Percentiles rank a stretch among this genome's conserved stretches.
These are phyloP conservation scores for Eidolon helvum DNA, from an alignment of 2,113 vertebrate genomes.

Conservation along the genomic window DNA sequence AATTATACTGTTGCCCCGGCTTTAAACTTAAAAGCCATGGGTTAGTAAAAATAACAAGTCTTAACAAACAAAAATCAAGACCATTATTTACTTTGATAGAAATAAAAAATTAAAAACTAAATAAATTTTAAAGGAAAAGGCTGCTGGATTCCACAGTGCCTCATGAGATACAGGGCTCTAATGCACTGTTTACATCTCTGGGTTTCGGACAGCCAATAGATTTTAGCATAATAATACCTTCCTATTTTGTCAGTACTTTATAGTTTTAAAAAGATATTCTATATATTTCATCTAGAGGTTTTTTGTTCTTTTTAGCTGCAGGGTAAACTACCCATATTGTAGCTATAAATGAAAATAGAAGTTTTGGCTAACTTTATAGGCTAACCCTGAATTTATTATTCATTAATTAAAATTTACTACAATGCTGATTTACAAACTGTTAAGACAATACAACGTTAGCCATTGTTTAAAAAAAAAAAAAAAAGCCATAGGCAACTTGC, in stretches of 20 bases:
- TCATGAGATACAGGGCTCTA: neutral
- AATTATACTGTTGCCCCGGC: neutral
- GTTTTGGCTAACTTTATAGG: neutral
- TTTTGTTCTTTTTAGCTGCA: neutral
- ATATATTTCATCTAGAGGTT: neutral
- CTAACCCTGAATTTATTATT: neutral
- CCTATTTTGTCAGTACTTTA: neutral
- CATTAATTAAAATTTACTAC: neutral
- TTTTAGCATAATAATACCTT: neutral
- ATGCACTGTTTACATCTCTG: neutral
- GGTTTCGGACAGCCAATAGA: neutral
- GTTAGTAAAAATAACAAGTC: neutral
- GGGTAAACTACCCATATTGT: neutral
- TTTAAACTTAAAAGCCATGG: neutral
- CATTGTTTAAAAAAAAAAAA: neutral
- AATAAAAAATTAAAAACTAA: neutral
- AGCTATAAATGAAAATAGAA: neutral
- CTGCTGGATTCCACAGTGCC: neutral
- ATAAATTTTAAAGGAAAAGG: neutral
- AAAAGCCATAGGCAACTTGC: neutral
- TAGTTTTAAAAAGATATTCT: conserved; percentile 7
- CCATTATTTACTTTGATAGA: neutral
- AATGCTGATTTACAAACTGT: neutral
- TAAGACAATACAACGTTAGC: neutral
- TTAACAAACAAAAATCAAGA: neutral